A percentile compares a stretch with the other conserved stretches of the same genome.
These are phyloP conservation scores for Netelia melanura DNA, from an alignment of 2,888 invertebrate genomes.

Conservation along the genomic window DNA sequence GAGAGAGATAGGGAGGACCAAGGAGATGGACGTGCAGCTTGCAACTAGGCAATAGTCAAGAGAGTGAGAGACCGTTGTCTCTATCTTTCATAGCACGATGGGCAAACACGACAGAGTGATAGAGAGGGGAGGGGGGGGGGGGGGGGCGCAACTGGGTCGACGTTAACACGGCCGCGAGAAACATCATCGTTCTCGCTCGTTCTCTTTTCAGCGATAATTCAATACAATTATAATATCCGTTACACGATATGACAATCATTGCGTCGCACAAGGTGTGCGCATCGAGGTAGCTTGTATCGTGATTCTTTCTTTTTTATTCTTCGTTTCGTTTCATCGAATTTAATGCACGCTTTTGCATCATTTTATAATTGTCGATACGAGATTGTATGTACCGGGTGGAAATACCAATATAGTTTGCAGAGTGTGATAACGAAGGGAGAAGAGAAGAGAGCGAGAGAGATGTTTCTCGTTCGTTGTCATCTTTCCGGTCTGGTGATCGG, in stretches of 20 bases:
- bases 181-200: neutral
- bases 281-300: neutral
- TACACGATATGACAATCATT: constrained; percentile 39
- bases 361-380: constrained; percentile 36
- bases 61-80: neutral
- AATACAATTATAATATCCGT: constrained; percentile 33
- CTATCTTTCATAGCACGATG: neutral
- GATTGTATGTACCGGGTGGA: neutral
- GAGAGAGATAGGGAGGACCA: neutral
- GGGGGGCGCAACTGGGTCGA: constrained; percentile 44
- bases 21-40: constrained; percentile 35
- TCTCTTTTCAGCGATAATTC: constrained; percentile 30
- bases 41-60: constrained; percentile 4
- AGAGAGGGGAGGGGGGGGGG: neutral
- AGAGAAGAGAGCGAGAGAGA: constrained; percentile 1
- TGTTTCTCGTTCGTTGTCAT: constrained; percentile 39
- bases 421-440: neutral
- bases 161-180: neutral
- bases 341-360: neutral
- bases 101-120: neutral
- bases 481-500: constrained; percentile 61
- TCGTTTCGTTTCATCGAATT: neutral
- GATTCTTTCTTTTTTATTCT: neutral
- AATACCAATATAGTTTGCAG: neutral
- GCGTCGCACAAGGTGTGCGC: constrained; percentile 4